Evolutionary conservation across 2,888 invertebrate species (phyloP), one percentile per base, ranked within the genome.

Genomic region (Pterobdella sp.): DNA sequence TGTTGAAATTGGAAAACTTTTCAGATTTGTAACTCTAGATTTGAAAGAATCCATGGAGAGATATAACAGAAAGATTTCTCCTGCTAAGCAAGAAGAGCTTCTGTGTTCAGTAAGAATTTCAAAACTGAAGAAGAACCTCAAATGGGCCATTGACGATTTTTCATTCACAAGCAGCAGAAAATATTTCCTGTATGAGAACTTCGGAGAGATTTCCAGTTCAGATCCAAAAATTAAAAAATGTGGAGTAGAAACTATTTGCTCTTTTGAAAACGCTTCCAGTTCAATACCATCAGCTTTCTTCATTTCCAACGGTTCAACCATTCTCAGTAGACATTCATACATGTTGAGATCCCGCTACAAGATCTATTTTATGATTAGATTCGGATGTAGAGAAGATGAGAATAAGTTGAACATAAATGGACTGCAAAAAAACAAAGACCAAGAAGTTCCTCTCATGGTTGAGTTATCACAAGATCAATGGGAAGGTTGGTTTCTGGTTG

Each of bases 81-180:
- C 60, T 56, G 60, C 60, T 56, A 42, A 14, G 42, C 10, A 42
- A 7, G 4, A 22, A 56, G 60, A 18, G n/a, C n/a, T n/a, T n/a
- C 18, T 22, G n/a, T 56, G 60, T 56, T 22, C n/a, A 56, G 4
- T 56, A 22, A 56, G n/a, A 22, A 26, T 56, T 22, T 56, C n/a
- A 26, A 56, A 3, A 26, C n/a, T 4, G 7, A 26, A 26, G 3
- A 3, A 22, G 10, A 22, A 3, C 18, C 3, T 56, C 3, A 22
- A 14, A 22, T 56, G 60, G 60, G 60, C 60, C n/a, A n/a, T 56
- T 56, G 60, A 56, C 26, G 60, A 56, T 22, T 56, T 56, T 22
- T 4, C 26, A 22, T 56, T 56, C 10, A 56, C 60, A 22, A n/a
- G 26, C 10, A 3, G n/a, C 3, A 56, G 60, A 56, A 56, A n/a